Percentiles rank a stretch among this genome's conserved stretches.
Evolutionary conservation across 2,888 invertebrate genomes (phyloP).

Genomic region (Brenthis daphne): DNA sequence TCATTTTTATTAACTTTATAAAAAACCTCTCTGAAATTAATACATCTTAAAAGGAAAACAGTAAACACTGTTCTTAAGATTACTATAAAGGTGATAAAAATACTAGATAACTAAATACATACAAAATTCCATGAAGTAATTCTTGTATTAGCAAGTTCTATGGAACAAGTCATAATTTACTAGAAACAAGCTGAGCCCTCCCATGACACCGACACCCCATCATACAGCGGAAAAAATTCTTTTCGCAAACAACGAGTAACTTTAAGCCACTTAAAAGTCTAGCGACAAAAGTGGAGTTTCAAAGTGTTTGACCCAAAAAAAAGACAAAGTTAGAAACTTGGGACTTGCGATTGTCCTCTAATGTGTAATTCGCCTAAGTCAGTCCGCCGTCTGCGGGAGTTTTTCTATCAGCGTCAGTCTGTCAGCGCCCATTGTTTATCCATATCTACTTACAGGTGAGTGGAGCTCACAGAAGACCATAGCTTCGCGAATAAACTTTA

Average conservation of each 20-base stretch:
- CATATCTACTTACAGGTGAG: neutral
- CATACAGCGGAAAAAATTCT: slow-evolving; percentile 39
- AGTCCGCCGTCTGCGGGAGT: slow-evolving; percentile 41
- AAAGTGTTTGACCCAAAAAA: slow-evolving; percentile 58
- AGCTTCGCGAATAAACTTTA: slow-evolving; percentile 6
- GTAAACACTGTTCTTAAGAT: too few species aligned
- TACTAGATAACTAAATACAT: neutral
- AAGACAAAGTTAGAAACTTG: slow-evolving; percentile 14
- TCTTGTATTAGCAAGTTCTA: slow-evolving; percentile 8
- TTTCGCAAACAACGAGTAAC: slow-evolving; percentile 50
- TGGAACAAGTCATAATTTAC: slow-evolving; percentile 11
- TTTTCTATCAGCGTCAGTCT: slow-evolving; percentile 28
- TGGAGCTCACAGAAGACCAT: too few species aligned
- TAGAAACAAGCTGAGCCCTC: slow-evolving; percentile 9
- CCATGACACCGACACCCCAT: slow-evolving; percentile 40
- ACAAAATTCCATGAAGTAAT: slow-evolving; percentile 1
- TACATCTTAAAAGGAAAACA: too few species aligned
- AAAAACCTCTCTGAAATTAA: too few species aligned
- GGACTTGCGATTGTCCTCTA: slow-evolving; percentile 40
- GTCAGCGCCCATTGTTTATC: neutral
- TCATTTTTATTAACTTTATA: too few species aligned
- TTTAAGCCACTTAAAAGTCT: slow-evolving; percentile 61
- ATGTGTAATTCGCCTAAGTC: slow-evolving; percentile 45
- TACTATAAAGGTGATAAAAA: neutral
- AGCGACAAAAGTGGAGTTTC: slow-evolving; percentile 54